Evolutionary conservation across 2,797 vertebrate species (phyloP).

Genomic region (Fistularia commersonii): DNA sequence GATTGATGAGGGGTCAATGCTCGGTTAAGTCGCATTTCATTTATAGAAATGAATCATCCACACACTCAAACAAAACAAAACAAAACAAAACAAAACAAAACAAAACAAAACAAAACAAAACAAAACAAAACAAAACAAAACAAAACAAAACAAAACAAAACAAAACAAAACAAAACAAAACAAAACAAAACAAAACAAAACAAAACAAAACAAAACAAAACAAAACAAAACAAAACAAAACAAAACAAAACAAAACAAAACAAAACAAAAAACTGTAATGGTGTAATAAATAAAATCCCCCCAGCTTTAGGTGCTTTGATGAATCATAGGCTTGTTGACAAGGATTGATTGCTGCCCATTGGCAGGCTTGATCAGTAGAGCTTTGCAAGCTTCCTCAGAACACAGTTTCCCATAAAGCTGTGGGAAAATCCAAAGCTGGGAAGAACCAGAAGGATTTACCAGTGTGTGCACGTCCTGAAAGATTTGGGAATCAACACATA

Average conservation of each 20-base stretch:
- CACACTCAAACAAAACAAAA: background rate
- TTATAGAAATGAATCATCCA: slow-evolving; percentile 32
- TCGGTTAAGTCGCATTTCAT: slow-evolving; percentile 65
- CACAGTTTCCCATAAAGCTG: slow-evolving; percentile 22
- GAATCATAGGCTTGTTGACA: slow-evolving; percentile 31
- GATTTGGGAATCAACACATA: slow-evolving; percentile 6
- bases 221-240: too few relatives aligned
- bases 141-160: too few relatives aligned
- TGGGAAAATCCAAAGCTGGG: slow-evolving; percentile 24
- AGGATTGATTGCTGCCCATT: slow-evolving; percentile 45
- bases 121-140: too few relatives aligned
- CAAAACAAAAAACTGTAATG: slow-evolving; percentile 11
- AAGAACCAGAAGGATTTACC: slow-evolving; percentile 18
- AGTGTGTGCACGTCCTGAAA: slow-evolving; percentile 16
- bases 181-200: too few relatives aligned
- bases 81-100: too few relatives aligned
- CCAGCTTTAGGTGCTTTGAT: slow-evolving; percentile 18
- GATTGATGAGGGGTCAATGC: slow-evolving; percentile 70
- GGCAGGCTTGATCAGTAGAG: slow-evolving; percentile 36
- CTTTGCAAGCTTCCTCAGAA: slow-evolving; percentile 27
- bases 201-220: too few relatives aligned
- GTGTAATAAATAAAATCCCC: slow-evolving; percentile 27
- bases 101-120: too few relatives aligned
- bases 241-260: too few relatives aligned
- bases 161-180: too few relatives aligned